Evolutionary conservation across 2,797 vertebrate genomes (phyloP).

Genomic region (Acanthornis magna): DNA sequence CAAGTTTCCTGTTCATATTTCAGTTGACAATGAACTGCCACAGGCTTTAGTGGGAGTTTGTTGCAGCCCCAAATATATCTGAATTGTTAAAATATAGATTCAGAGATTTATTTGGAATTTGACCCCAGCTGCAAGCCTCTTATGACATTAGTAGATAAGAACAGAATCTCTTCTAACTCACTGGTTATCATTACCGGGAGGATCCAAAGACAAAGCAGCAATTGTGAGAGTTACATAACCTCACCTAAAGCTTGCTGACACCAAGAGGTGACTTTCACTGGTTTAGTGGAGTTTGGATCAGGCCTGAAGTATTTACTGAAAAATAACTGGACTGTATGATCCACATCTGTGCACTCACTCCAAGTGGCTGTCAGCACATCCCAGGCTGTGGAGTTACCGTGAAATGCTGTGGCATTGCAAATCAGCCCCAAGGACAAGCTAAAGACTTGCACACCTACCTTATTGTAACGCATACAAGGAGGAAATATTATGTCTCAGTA

Average conservation of each 20-base stretch:
- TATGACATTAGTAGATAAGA: background rate
- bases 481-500: background rate
- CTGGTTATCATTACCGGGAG: background rate
- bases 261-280: background rate
- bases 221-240: background rate
- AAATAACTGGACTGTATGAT: background rate
- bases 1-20: constrained; percentile 1
- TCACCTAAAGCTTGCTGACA: background rate
- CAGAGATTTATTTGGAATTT: background rate
- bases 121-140: background rate
- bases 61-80: background rate
- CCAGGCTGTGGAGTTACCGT: fast-evolving
- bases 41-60: background rate
- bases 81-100: background rate
- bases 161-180: background rate
- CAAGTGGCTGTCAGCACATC: background rate
- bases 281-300: background rate
- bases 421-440: background rate
- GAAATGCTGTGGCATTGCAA: background rate
- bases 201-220: background rate
- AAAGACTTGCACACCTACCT: background rate
- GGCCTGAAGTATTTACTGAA: background rate
- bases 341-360: background rate
- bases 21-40: background rate
- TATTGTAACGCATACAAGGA: fast-evolving